A percentile compares a stretch with the other conserved stretches of the same genome.
Conservation (phyloP, 2,113 vertebrate genomes). For the Pandion haliaetus region DNA sequence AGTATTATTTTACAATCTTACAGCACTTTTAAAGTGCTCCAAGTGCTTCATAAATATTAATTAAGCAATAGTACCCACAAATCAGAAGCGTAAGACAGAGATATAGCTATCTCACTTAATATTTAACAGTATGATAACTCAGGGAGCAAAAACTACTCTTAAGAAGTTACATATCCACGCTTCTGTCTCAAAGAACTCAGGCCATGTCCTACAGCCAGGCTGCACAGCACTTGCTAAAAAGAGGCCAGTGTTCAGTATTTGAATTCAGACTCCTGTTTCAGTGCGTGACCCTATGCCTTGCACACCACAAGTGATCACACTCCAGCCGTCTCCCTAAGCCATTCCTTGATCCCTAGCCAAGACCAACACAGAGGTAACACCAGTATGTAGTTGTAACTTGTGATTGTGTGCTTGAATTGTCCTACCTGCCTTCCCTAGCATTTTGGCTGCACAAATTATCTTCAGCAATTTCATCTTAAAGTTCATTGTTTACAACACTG, state of each 20-base stretch:
- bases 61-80: background rate
- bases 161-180: background rate
- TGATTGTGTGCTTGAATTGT: background rate
- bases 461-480: background rate
- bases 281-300: background rate
- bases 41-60: background rate
- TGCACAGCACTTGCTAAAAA: background rate
- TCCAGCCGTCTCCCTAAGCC: background rate
- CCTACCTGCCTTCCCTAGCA: background rate
- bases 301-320: background rate
- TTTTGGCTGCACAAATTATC: background rate
- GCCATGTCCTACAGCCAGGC: background rate
- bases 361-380: background rate
- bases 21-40: background rate
- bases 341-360: background rate
- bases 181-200: background rate
- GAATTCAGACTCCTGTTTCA: background rate
- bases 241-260: background rate
- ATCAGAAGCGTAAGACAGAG: background rate
- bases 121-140: background rate
- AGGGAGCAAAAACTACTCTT: background rate
- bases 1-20: background rate
- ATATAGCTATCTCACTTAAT: background rate
- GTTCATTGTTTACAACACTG: background rate
- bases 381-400: background rate